Percentiles rank a stretch among this genome's conserved stretches.
Conservation (phyloP, 2,888 invertebrate genomes). For the Arge pagana region DNA sequence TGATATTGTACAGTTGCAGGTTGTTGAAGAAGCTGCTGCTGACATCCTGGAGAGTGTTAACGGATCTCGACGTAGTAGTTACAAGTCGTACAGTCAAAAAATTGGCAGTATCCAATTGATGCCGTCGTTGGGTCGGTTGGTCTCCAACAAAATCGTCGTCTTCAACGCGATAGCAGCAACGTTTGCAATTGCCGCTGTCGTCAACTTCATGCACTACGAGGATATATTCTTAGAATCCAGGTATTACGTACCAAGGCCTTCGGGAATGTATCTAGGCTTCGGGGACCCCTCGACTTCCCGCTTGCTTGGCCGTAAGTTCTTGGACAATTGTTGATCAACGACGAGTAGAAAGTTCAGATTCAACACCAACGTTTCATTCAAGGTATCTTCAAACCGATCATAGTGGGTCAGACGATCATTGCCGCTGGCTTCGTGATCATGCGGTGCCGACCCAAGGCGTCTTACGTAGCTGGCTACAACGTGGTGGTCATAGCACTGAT, state of each 20-base stretch:
- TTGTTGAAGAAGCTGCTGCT: slow-evolving; percentile 64
- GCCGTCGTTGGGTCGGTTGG: slow-evolving; percentile 59
- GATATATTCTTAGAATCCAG: slow-evolving; percentile 65
- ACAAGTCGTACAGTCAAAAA: slow-evolving; percentile 26
- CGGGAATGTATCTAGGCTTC: slow-evolving; percentile 56
- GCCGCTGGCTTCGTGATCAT: slow-evolving; percentile 63
- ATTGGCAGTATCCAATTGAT: slow-evolving; percentile 54
- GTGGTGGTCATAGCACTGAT: slow-evolving; percentile 57
- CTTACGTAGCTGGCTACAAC: slow-evolving; percentile 61
- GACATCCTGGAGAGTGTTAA: slow-evolving; percentile 60
- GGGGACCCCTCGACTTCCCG: slow-evolving; percentile 63
- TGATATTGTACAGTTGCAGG: slow-evolving; percentile 38
- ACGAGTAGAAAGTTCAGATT: slow-evolving; percentile 11
- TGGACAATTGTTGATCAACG: slow-evolving; percentile 20
- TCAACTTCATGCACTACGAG: slow-evolving; percentile 64
- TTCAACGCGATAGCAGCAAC: slow-evolving; percentile 61
- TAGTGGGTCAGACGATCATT: slow-evolving; percentile 61
- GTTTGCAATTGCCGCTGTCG: slow-evolving; percentile 61
- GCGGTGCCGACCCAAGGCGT: slow-evolving; percentile 60
- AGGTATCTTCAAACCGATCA: slow-evolving; percentile 63
- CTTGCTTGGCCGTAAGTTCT: slow-evolving; percentile 55
- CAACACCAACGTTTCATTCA: slow-evolving; percentile 25
- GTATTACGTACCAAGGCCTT: slow-evolving; percentile 61
- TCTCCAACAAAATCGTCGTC: slow-evolving; percentile 63
- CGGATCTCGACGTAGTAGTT: slow-evolving; percentile 34